These are phyloP conservation scores for Himalopsyche kuldschensis DNA, from an alignment of 2,888 invertebrate genomes.

Conservation along the genomic window DNA sequence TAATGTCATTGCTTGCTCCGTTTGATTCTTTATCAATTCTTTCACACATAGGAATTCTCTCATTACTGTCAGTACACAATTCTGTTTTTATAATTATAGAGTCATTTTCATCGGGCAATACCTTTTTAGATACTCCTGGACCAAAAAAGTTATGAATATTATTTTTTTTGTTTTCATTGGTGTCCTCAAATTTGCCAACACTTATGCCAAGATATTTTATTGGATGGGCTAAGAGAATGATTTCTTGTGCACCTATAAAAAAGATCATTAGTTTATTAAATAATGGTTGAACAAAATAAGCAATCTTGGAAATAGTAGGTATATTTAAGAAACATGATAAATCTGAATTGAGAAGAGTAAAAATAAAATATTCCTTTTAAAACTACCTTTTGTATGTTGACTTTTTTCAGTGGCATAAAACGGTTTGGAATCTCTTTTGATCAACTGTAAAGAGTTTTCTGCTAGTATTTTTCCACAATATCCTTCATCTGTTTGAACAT, in stretches of 20 bases:
- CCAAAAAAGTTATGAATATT: slow-evolving; percentile 62
- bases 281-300: neutral
- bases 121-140: neutral
- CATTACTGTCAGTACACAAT: neutral
- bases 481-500: slow-evolving; percentile 51
- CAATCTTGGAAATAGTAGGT: neutral
- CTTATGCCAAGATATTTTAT: slow-evolving; percentile 76
- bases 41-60: neutral
- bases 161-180: slow-evolving; percentile 55
- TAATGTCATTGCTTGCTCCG: neutral
- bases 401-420: slow-evolving; percentile 51
- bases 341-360: no score
- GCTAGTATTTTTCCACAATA: slow-evolving; percentile 71
- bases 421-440: slow-evolving; percentile 61
- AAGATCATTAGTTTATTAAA: neutral
- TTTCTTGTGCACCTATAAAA: neutral
- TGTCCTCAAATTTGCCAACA: slow-evolving; percentile 75
- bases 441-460: slow-evolving; percentile 65
- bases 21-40: neutral
- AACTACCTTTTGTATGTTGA: neutral
- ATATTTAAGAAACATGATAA: no score
- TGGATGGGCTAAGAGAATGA: slow-evolving; percentile 47
- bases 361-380: neutral
- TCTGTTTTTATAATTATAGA: neutral
- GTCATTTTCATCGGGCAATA: slow-evolving; percentile 27